Evolutionary conservation across 1,140 invertebrate species (phyloP), one percentile per base, ranked within the genome.

Genomic region (Neodiprion pinetum): DNA sequence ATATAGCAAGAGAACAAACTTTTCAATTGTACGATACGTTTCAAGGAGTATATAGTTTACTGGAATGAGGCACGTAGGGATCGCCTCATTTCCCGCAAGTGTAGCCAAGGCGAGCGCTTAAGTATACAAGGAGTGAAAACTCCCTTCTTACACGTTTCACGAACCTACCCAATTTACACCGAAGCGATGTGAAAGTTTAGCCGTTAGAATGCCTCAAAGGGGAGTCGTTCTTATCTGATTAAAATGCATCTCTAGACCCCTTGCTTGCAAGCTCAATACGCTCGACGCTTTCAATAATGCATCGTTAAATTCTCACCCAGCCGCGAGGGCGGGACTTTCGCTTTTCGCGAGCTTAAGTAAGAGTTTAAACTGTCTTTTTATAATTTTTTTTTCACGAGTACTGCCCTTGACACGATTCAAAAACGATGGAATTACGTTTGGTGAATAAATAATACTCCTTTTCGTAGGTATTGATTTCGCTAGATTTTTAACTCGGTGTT

Each of bases 231-330:
- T 61, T 61, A 14, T 5, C 53, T 61, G 53, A 61, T 61, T 61
- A 61, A 61, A 61, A 61, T 61, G 53, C 53, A 61, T 61, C 53
- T 61, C 4, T 17, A 12, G 53, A 61, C 53, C 53, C 28, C 53
- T 12, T 61, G 11, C 11, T 17, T 17, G 53, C 53, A 61, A 61
- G 53, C 53, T 61, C n/a, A 61, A 17, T 61, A 12, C 53, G 53
- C 53, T 17, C 53, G 53, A 61, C 53, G 53, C n/a, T 61, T 61
- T 61, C 53, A 61, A 61, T 61, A 61, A 61, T 61, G 53, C 53
- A 61, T 61, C 53, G 4, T 14, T 61, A 9, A 61, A 61, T 61
- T 61, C 11, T 17, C 53, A 61, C 53, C 53, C 28, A 40, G 28
- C 28, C 28, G 1, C 5, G 28, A 5, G 0, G 28, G 1, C 1